Base-by-base conservation (phyloP, 2,888 invertebrate genomes). In the Pandemis corylana region DNA sequence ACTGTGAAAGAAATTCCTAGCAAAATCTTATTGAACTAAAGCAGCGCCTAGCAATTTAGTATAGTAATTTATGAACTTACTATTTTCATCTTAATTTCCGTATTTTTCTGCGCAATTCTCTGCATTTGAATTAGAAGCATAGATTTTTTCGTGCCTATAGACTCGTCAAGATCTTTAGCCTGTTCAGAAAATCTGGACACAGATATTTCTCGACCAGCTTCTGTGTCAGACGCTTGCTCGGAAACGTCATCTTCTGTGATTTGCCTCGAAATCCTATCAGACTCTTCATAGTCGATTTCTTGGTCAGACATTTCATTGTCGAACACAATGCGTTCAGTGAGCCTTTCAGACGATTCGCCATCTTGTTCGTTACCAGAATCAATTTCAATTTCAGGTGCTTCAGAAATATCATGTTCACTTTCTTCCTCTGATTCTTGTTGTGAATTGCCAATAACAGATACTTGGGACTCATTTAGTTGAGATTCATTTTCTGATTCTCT, bases 101-200 rank as follows among this genome's bases (percentile, higher is more conserved):
- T 76, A 77, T 89, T 90, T 12, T 88, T 79, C 53, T 85, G 79
- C 76, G 86, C 90, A 2, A 91, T 81, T 56, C 89, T 89, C 72
- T 89, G 80, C 63, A 93, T 77, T 77, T 85, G 88, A 76, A 76
- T 80, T 76, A 90, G 87, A 5, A 92, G 73, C 0, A 84, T 86
- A 0, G 87, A 81, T 68, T 84, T 88, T 15, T 85, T 81, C 13
- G 82, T 88, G 10, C 79, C 80, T 68, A 78, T 82, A 0, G 91
- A 89, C 4, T 83, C 69, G 63, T 91, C 88, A 68, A 88, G 88
- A 41, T 65, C 41, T 13, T 51, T 46, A 53, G 10, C 68, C 5
- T 12, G 62, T 36, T 63, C 62, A 7, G 67, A 71, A 66, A 36
- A 42, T 15, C 66, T 66, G 15, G 42, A 44, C 1, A 28, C 44